Evolutionary conservation across 1,140 invertebrate genomes (phyloP).

Genomic region (Drosophila sucinea): DNA sequence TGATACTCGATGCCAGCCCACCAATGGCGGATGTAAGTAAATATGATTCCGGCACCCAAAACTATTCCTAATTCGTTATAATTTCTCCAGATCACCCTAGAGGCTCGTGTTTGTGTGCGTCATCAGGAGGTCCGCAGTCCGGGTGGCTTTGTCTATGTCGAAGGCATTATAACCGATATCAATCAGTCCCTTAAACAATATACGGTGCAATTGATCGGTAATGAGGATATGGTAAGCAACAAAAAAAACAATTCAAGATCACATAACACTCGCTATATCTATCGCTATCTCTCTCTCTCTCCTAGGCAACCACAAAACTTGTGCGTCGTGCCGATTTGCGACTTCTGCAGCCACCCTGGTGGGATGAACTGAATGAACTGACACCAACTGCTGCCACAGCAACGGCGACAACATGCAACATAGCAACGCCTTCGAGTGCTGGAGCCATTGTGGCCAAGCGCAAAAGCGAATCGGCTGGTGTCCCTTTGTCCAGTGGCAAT

Average conservation of each 20-base stretch:
- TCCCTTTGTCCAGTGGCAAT: slow-evolving; percentile 42
- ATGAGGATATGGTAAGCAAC: slow-evolving; percentile 52
- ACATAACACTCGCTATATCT: not conserved
- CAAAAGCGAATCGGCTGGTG: slow-evolving; percentile 17
- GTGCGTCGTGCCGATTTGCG: slow-evolving; percentile 91
- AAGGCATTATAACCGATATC: slow-evolving; percentile 91
- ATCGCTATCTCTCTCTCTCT: not conserved
- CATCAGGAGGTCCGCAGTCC: slow-evolving; percentile 71
- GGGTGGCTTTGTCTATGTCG: slow-evolving; percentile 89
- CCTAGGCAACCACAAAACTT: slow-evolving; percentile 84
- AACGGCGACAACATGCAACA: slow-evolving; percentile 8
- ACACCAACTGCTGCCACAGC: slow-evolving; percentile 43
- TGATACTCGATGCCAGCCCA: slow-evolving; percentile 97
- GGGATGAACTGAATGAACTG: slow-evolving; percentile 94
- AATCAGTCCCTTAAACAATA: slow-evolving; percentile 89
- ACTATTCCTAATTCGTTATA: not conserved
- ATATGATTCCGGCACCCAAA: not conserved
- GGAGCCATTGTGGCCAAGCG: not conserved
- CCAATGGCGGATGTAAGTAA: slow-evolving; percentile 85
- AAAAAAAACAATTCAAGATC: not conserved
- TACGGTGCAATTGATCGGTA: slow-evolving; percentile 87
- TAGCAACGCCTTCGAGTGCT: slow-evolving; percentile 33
- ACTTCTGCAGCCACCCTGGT: slow-evolving; percentile 96
- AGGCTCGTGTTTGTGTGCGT: slow-evolving; percentile 84
- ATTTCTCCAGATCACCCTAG: slow-evolving; percentile 83